A percentile compares a stretch with the other conserved stretches of the same genome.
Evolutionary conservation across 1,140 invertebrate species (phyloP).

Genomic region (Drosophila novamexicana): DNA sequence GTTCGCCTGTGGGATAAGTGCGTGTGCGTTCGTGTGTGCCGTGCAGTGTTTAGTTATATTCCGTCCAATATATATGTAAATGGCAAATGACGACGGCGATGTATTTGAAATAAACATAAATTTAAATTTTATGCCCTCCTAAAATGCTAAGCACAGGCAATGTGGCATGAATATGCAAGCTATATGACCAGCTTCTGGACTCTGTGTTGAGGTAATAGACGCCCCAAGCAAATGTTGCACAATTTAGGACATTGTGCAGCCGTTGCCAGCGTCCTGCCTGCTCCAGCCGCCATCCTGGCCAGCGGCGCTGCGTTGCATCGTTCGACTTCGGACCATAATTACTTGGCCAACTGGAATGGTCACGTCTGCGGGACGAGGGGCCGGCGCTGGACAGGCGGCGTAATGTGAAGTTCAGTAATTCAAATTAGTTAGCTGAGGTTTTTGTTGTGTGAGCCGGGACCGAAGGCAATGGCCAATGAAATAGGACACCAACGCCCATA

Average conservation of each 20-base stretch:
- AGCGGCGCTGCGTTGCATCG: constrained; percentile 29
- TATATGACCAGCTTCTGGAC: constrained; percentile 35
- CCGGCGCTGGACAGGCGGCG: constrained; percentile 8
- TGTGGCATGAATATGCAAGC: constrained; percentile 68
- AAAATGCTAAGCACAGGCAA: constrained; percentile 14
- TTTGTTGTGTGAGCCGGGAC: background rate
- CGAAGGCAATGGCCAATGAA: constrained; percentile 1
- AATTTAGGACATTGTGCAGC: constrained; percentile 71
- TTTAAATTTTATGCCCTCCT: constrained; percentile 58
- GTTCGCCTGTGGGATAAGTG: background rate
- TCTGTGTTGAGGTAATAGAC: constrained; percentile 36
- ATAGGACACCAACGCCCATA: background rate
- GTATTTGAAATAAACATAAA: constrained; percentile 62
- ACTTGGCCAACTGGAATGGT: constrained; percentile 22
- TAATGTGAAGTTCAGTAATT: constrained; percentile 66
- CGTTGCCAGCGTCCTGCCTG: constrained; percentile 36
- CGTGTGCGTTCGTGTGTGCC: background rate
- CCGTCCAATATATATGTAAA: constrained; percentile 12
- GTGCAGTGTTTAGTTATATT: constrained; percentile 6
- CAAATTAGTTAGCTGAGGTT: constrained; percentile 68
- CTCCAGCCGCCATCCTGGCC: constrained; percentile 9
- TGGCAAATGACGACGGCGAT: constrained; percentile 26
- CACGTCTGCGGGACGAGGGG: background rate
- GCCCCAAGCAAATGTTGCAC: constrained; percentile 74
- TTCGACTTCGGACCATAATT: constrained; percentile 64